phyloP scores from a whole-genome alignment of 2,113 vertebrate genomes.

The Oreochromis aureus region DNA sequence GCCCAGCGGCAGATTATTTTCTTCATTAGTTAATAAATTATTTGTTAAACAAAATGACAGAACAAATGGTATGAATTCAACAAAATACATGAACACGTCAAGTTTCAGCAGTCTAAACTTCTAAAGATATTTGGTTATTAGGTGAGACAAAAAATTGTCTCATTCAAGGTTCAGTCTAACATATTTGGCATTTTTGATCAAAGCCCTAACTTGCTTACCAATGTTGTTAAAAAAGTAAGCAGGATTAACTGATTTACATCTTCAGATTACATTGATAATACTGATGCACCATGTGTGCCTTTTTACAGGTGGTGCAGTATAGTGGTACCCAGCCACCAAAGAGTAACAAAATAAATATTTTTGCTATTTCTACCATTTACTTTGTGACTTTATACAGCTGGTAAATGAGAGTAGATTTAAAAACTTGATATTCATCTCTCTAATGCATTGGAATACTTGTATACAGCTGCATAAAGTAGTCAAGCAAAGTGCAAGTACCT shows the following conservation, averaged over 20 bases:
- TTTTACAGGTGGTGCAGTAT: neutral
- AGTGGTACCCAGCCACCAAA: neutral
- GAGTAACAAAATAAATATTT: neutral
- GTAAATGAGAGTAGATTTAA: neutral
- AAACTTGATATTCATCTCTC: neutral
- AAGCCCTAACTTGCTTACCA: neutral
- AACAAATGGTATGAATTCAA: neutral
- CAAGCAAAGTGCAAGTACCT: neutral
- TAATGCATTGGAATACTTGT: neutral
- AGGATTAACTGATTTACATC: neutral
- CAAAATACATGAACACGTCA: neutral
- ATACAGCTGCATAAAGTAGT: neutral
- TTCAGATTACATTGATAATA: neutral
- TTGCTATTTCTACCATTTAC: neutral
- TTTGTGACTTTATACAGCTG: neutral
- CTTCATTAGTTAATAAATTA: neutral
- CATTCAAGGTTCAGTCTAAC: neutral
- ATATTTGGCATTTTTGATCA: neutral
- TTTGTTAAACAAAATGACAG: neutral
- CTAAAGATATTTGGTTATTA: neutral
- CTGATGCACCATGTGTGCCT: neutral
- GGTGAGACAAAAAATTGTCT: neutral
- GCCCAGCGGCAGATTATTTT: neutral
- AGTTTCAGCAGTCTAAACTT: neutral
- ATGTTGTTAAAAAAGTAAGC: neutral